phyloP scores from a whole-genome alignment of 1,140 invertebrate genomes.

The Halyomorpha halys region DNA sequence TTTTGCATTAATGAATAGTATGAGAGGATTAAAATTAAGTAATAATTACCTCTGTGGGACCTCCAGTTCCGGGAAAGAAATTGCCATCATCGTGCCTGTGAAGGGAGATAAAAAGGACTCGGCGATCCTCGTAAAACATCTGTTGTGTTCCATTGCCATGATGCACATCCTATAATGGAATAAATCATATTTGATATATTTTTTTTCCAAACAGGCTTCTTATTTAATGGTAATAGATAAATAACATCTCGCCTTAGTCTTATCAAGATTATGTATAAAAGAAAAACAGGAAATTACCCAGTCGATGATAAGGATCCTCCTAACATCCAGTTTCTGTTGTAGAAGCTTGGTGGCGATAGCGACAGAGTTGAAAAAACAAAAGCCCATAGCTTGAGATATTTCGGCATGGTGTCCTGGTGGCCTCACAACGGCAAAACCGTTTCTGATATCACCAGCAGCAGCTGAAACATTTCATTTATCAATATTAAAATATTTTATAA shows the following conservation, averaged over 20 bases:
- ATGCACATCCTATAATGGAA: slow-evolving; percentile 76
- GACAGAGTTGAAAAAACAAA: slow-evolving; percentile 99
- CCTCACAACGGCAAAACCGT: slow-evolving; percentile 94
- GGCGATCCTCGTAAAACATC: slow-evolving; percentile 92
- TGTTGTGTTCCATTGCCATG: slow-evolving; percentile 99
- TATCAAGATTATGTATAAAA: not conserved
- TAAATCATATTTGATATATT: too few species aligned
- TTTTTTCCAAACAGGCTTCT: too few species aligned
- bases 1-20: too few species aligned
- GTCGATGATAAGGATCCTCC: slow-evolving; percentile 91
- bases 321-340: slow-evolving; percentile 70
- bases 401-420: slow-evolving; percentile 98
- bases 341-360: slow-evolving; percentile 88
- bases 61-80: slow-evolving; percentile 97
- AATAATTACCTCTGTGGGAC: slow-evolving; percentile 56
- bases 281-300: slow-evolving; percentile 55
- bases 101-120: slow-evolving; percentile 91
- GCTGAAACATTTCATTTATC: slow-evolving; percentile 35
- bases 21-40: too few species aligned
- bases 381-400: slow-evolving; percentile 94
- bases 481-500: not conserved
- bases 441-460: slow-evolving; percentile 67
- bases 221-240: too few species aligned
- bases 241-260: too few species aligned
- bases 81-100: slow-evolving; percentile 99